phyloP scores from a whole-genome alignment of 2,797 vertebrate species.

The Melanitta fusca region DNA sequence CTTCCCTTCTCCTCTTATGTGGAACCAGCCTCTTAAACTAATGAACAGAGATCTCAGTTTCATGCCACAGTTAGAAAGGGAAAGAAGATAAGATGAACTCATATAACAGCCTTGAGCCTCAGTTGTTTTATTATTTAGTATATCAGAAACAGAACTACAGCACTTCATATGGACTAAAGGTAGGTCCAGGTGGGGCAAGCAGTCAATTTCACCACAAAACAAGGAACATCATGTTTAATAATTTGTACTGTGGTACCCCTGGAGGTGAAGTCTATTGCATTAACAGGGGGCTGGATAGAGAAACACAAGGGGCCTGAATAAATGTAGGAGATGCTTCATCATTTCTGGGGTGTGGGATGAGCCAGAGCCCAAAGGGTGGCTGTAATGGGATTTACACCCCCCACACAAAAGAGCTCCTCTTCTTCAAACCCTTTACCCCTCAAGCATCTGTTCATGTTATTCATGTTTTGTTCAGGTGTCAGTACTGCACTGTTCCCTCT shows the following conservation, averaged over 20 bases:
- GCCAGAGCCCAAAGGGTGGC: neutral
- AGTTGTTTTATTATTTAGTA: neutral
- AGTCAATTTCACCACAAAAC: neutral
- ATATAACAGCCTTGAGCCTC: neutral
- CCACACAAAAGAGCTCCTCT: neutral
- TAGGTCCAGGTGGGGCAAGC: neutral
- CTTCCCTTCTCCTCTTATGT: neutral
- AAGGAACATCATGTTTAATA: neutral
- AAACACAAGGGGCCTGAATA: neutral
- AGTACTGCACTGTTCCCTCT: neutral
- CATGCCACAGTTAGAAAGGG: neutral
- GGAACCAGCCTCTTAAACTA: constrained; percentile 23
- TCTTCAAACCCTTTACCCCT: neutral
- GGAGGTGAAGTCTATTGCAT: neutral
- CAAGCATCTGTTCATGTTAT: neutral
- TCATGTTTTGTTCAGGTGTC: neutral
- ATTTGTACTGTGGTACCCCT: neutral
- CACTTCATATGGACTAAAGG: neutral
- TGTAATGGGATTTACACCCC: neutral
- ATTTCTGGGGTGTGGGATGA: neutral
- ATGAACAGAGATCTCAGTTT: constrained; percentile 16
- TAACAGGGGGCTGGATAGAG: neutral
- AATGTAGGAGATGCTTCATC: neutral
- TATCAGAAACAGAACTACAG: neutral
- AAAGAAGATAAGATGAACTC: neutral